phyloP scores from a whole-genome alignment of 2,888 invertebrate species.

The Scelioninae gen. 1 region DNA sequence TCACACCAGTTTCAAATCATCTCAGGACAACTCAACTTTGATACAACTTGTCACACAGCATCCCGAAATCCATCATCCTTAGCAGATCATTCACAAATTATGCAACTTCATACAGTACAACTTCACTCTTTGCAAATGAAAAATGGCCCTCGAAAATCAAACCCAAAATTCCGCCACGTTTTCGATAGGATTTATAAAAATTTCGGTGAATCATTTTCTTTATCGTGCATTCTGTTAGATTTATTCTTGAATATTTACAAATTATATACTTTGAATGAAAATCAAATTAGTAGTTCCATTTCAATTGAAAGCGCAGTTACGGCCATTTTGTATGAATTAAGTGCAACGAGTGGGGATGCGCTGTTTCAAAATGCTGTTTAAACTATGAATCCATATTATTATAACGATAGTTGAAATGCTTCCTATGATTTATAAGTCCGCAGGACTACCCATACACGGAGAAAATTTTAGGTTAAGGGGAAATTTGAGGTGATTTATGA shows the following conservation, averaged over 20 bases:
- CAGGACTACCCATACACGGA: not conserved
- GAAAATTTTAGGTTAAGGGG: not conserved
- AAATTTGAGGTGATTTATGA: too few species aligned
- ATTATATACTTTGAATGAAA: too few species aligned
- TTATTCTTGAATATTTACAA: too few species aligned
- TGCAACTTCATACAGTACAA: constrained; percentile 48
- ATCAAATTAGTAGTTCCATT: too few species aligned
- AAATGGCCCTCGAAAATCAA: not conserved
- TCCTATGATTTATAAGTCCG: constrained; percentile 15
- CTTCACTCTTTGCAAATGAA: constrained; percentile 45
- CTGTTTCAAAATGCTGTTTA: not conserved
- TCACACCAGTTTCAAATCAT: constrained; percentile 85
- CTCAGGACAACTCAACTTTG: constrained; percentile 84
- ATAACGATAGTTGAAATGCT: constrained; percentile 35
- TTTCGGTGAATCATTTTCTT: too few species aligned
- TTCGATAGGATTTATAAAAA: too few species aligned
- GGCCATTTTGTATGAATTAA: not conserved
- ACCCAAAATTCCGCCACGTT: not conserved
- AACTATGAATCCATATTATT: constrained; percentile 26
- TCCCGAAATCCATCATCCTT: constrained; percentile 82
- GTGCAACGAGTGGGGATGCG: constrained; percentile 28
- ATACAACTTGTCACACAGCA: constrained; percentile 84
- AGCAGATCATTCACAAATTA: constrained; percentile 73
- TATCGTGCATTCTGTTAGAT: too few species aligned
- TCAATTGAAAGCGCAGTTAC: too few species aligned